These are phyloP conservation scores for Anas acuta DNA, from an alignment of 2,797 vertebrate species.

Conservation along the genomic window DNA sequence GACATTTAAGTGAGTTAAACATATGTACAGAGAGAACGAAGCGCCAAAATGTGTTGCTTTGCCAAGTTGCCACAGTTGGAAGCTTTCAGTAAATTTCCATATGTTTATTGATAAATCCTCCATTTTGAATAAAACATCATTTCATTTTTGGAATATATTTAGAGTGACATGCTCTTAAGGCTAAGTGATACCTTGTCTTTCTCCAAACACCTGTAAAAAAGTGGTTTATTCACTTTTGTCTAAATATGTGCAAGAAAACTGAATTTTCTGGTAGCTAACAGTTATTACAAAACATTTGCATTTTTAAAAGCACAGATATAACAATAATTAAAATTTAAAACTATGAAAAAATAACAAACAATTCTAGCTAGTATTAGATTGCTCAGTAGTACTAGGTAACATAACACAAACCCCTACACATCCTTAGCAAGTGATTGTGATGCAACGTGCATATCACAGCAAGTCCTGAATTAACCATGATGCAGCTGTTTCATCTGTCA, in stretches of 20 bases:
- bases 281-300: background rate
- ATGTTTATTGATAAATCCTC: slow-evolving; percentile 46
- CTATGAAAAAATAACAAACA: background rate
- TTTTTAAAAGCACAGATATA: background rate
- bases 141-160: background rate
- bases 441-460: background rate
- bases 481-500: background rate
- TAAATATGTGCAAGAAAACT: background rate
- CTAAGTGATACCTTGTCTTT: background rate
- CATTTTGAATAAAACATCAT: slow-evolving; percentile 29
- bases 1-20: slow-evolving; percentile 57
- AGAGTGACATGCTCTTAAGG: background rate
- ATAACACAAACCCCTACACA: background rate
- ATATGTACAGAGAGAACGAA: slow-evolving; percentile 45
- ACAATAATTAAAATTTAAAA: slow-evolving; percentile 8
- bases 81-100: slow-evolving; percentile 38
- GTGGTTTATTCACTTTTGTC: background rate
- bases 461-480: background rate
- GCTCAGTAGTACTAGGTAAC: background rate
- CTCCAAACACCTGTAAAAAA: background rate
- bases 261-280: background rate
- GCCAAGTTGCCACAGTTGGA: slow-evolving; percentile 47
- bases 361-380: slow-evolving; percentile 34
- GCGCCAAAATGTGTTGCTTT: slow-evolving; percentile 13
- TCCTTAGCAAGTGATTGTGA: background rate